phyloP scores from a whole-genome alignment of 1,140 invertebrate genomes.

The Drosophila truncata region DNA sequence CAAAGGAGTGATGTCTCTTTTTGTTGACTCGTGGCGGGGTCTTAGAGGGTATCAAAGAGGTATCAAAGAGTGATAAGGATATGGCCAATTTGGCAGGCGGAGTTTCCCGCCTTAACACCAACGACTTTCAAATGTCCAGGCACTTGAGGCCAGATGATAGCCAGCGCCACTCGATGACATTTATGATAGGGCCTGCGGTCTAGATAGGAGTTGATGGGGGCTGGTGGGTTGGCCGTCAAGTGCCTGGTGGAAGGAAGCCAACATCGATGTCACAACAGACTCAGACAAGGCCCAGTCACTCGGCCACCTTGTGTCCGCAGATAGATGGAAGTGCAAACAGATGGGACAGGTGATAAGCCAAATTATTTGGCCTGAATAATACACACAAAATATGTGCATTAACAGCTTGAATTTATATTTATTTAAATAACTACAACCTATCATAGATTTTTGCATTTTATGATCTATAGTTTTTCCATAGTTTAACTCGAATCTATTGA shows the following conservation, averaged over 20 bases:
- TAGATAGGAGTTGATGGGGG: slow-evolving; percentile 14
- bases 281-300: slow-evolving; percentile 28
- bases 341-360: slow-evolving; percentile 24
- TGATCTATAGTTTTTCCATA: slow-evolving; percentile 10
- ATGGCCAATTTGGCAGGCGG: slow-evolving; percentile 12
- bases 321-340: neutral
- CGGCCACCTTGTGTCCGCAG: slow-evolving; percentile 10
- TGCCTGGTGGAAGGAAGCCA: slow-evolving; percentile 12
- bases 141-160: slow-evolving; percentile 50
- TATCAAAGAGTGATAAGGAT: slow-evolving; percentile 30
- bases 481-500: slow-evolving; percentile 7
- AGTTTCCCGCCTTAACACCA: slow-evolving; percentile 29
- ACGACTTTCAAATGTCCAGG: slow-evolving; percentile 62
- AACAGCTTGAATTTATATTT: neutral
- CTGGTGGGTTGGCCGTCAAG: slow-evolving; percentile 10
- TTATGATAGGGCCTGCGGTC: slow-evolving; percentile 19
- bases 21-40: slow-evolving; percentile 1
- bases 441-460: slow-evolving; percentile 1
- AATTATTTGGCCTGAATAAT: slow-evolving; percentile 19
- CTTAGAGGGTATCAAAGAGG: slow-evolving; percentile 1
- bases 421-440: neutral
- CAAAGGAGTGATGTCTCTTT: neutral
- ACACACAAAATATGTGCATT: neutral
- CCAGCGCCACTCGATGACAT: slow-evolving; percentile 35
- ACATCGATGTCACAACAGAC: slow-evolving; percentile 29